Percentiles rank a stretch among this genome's conserved stretches.
Evolutionary conservation across 2,113 vertebrate species (phyloP).

Genomic region (Ochotona princeps): DNA sequence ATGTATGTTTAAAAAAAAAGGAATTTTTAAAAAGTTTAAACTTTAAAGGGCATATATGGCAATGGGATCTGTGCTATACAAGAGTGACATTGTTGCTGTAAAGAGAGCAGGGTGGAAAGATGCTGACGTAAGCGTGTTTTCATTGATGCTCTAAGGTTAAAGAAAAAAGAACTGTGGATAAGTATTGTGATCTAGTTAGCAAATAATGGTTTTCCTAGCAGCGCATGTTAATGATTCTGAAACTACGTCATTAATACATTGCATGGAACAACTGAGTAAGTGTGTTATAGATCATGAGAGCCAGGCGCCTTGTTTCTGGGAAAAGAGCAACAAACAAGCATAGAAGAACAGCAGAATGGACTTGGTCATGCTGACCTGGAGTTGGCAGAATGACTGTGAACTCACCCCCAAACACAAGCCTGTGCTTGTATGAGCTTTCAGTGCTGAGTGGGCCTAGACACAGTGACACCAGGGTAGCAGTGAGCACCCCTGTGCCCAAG

Average conservation of each 20-base stretch:
- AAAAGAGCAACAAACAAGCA: no score
- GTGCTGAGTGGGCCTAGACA: background rate
- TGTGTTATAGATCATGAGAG: background rate
- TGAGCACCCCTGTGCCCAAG: background rate
- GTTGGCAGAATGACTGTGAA: no score
- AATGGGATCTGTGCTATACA: background rate
- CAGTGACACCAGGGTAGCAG: background rate
- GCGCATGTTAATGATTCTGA: background rate
- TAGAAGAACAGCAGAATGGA: no score
- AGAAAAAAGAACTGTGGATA: background rate
- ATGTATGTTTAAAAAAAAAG: no score
- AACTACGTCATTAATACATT: background rate
- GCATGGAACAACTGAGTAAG: background rate
- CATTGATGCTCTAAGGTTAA: background rate
- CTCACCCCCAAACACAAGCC: no score
- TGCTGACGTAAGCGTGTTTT: background rate
- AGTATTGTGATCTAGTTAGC: background rate
- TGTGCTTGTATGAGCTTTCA: background rate
- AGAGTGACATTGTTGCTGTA: background rate
- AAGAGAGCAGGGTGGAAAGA: background rate
- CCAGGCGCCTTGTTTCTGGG: background rate
- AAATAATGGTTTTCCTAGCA: background rate
- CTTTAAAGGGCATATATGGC: background rate
- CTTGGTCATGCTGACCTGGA: no score
- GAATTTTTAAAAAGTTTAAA: background rate